Evolutionary conservation across 2,797 vertebrate genomes (phyloP), one percentile per base, ranked within the genome.

Genomic region (Otolemur crassicaudatus): DNA sequence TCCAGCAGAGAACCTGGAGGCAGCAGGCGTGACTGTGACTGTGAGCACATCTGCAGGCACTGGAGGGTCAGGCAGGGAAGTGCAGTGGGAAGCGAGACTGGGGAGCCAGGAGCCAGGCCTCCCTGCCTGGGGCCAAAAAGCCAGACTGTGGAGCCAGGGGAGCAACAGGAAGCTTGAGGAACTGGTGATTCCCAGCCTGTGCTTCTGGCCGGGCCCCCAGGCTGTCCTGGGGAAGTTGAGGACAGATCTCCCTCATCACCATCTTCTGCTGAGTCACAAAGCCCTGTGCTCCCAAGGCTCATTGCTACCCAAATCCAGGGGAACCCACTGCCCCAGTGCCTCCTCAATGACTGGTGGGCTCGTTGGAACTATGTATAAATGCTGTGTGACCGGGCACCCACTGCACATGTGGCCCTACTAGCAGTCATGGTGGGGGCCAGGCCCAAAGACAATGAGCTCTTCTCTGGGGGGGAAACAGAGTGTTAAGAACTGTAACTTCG

Each of bases 391-490:
- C 22, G 20, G 11, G 25, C 20, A 1, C 1, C 53, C 22, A 16
- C 2, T 9, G 27, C 43, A 49, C 4, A 22, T 16, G 0, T 61
- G 7, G 7, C 3, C 23, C 23, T 19, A 16, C 19, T 5, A 69
- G 20, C 76, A 43, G 34, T 58, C 80, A 73, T 2, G 67, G 43
- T 60, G 16, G 60, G 37, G 69, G n/a, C 43, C 65, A 73, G 91
- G 8, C 49, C 25, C 56, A 13, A 53, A 40, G 85, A 61, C 53
- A 60, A 11, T 0, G 76, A 76, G 72, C 46, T 25, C 73, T 80
- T 31, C 60, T 60, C 25, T 12, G 22, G n/a, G 56, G 7, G 53
- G 31, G n/a, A 92, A 67, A 40, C 34, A 37, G 34, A 37, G 34
- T 37, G 34, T 37, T 37, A 60, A 75, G n/a, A 75, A 49, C 40